Percentiles rank a stretch among this genome's conserved stretches.
phyloP scores from a whole-genome alignment of 2,797 vertebrate genomes.

The Anguilla megastoma region DNA sequence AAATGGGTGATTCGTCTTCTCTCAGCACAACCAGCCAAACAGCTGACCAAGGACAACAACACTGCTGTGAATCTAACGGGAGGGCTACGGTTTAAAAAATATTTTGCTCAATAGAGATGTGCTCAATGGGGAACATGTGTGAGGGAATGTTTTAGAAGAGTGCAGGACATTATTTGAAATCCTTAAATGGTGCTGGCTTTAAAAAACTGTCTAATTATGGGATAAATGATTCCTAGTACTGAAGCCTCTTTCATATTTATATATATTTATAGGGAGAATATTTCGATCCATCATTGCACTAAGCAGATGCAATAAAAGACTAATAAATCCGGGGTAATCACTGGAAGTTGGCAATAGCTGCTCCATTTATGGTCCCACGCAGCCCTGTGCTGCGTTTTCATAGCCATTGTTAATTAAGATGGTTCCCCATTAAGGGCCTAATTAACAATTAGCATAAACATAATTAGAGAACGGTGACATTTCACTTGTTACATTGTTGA shows the following conservation, averaged over 20 bases:
- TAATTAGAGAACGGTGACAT: conserved; percentile 96
- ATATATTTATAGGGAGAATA: conserved; percentile 44
- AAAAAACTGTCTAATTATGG: conserved; percentile 26
- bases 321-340: conserved; percentile 78
- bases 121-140: background rate
- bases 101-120: background rate
- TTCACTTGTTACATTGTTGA: conserved; percentile 92
- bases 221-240: conserved; percentile 32
- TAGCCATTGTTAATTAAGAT: conserved; percentile 96
- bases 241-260: conserved; percentile 32
- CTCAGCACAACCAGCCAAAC: background rate
- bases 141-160: background rate
- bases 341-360: conserved; percentile 71
- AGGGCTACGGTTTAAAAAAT: background rate
- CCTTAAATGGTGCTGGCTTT: conserved; percentile 7
- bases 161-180: background rate
- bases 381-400: conserved; percentile 63
- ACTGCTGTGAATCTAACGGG: background rate
- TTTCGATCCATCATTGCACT: conserved; percentile 63
- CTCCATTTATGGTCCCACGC: conserved; percentile 69
- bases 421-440: conserved; percentile 88
- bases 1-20: background rate
- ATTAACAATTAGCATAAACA: conserved; percentile 99
- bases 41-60: background rate
- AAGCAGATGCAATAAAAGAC: conserved; percentile 58